A percentile compares a stretch with the other conserved stretches of the same genome.
Evolutionary conservation across 2,797 vertebrate species (phyloP).

Genomic region (Cygnus olor): DNA sequence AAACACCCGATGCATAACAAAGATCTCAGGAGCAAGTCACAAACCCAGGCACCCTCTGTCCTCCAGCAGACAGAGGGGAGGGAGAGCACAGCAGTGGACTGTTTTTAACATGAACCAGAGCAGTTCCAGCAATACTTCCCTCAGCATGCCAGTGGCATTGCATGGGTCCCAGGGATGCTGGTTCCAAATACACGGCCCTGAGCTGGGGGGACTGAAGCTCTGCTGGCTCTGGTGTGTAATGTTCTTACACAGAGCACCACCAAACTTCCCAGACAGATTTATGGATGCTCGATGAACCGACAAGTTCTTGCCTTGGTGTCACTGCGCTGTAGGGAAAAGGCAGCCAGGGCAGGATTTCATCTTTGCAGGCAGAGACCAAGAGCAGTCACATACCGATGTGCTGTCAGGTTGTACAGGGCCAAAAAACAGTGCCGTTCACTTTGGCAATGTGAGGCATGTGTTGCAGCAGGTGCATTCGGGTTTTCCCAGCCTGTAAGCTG

Average conservation of each 20-base stretch:
- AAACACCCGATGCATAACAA: background rate
- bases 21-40: background rate
- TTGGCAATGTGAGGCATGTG: background rate
- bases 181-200: too few relatives aligned
- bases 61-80: accelerated
- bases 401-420: background rate
- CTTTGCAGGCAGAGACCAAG: background rate
- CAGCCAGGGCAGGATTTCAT: background rate
- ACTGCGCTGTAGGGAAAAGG: background rate
- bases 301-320: background rate
- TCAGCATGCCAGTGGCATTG: accelerated
- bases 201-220: too few relatives aligned
- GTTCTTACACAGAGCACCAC: background rate
- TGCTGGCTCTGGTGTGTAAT: too few relatives aligned
- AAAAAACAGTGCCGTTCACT: background rate
- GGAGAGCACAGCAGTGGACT: accelerated
- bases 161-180: background rate
- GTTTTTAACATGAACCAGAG: background rate
- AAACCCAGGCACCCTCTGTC: background rate
- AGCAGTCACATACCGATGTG: background rate
- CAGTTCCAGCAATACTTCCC: background rate
- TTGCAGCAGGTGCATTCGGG: background rate
- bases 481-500: background rate
- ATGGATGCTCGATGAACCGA: background rate
- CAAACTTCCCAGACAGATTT: background rate